Percentiles rank a stretch among this genome's conserved stretches.
Evolutionary conservation across 2,797 vertebrate genomes (phyloP).

Genomic region (Furcifer pardalis): DNA sequence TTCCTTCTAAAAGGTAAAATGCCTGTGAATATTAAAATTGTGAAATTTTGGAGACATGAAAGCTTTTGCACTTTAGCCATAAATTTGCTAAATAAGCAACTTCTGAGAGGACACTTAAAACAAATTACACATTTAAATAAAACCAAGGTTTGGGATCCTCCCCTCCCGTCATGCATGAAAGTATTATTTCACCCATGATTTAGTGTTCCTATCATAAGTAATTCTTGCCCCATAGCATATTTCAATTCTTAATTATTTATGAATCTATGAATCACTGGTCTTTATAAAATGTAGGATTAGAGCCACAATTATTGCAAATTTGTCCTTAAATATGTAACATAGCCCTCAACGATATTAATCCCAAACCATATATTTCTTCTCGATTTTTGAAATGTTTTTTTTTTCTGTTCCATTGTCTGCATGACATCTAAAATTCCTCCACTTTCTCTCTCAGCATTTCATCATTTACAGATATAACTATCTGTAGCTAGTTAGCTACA

Average conservation of each 20-base stretch:
- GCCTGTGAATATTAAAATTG: conserved; percentile 18
- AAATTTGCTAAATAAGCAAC: conserved; percentile 42
- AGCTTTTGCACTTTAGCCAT: conserved; percentile 24
- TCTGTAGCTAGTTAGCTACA: too few relatives aligned
- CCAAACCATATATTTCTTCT: background rate
- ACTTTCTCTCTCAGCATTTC: background rate
- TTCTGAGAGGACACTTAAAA: conserved; percentile 39
- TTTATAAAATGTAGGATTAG: conserved; percentile 36
- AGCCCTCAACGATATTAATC: background rate
- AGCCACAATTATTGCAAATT: background rate
- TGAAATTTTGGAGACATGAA: conserved; percentile 14
- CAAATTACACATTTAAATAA: conserved; percentile 43
- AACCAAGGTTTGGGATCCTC: background rate
- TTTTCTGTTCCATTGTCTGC: background rate
- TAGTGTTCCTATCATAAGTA: conserved; percentile 25
- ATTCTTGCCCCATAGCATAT: conserved; percentile 61
- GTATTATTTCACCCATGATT: conserved; percentile 34
- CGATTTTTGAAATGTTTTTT: conserved; percentile 9
- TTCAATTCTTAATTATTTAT: conserved; percentile 40
- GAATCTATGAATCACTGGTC: conserved; percentile 3
- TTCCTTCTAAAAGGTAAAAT: conserved; percentile 13
- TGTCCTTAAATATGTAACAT: conserved; percentile 24
- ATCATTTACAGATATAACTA: background rate
- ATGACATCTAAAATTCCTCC: background rate
- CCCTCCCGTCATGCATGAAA: background rate